Percentiles rank a stretch among this genome's conserved stretches.
phyloP scores from a whole-genome alignment of 2,113 vertebrate genomes.

The Coptodon rendalli region DNA sequence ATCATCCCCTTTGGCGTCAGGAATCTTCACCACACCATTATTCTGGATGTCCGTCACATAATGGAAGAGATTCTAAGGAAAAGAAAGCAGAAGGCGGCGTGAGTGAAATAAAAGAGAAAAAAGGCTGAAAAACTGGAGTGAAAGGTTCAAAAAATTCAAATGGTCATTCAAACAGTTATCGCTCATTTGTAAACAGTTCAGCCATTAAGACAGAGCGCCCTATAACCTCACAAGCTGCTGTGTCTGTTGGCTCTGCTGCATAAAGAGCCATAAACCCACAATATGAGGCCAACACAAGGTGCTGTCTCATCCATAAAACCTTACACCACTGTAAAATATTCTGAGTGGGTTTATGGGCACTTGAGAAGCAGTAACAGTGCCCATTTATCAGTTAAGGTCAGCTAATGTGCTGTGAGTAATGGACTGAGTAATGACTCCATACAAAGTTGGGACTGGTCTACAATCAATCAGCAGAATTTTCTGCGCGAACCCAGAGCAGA shows the following conservation, averaged over 20 bases:
- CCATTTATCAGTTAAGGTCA: constrained; percentile 25
- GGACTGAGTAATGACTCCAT: constrained; percentile 20
- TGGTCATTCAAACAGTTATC: not conserved
- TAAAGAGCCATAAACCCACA: constrained; percentile 23
- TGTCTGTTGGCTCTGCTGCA: not conserved
- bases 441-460: not conserved
- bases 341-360: constrained; percentile 32
- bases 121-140: not conserved
- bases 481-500: not conserved
- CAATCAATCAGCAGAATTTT: constrained; percentile 21
- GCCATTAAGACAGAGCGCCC: not conserved
- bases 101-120: not conserved
- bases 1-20: constrained; percentile 93
- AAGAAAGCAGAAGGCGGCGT: not conserved
- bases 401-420: constrained; percentile 48
- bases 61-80: constrained; percentile 90
- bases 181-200: not conserved
- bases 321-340: constrained; percentile 24
- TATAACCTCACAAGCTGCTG: not conserved
- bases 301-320: not conserved
- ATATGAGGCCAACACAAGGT: not conserved
- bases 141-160: not conserved
- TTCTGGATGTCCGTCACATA: constrained; percentile 97
- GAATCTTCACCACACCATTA: constrained; percentile 93
- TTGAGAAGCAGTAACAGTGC: constrained; percentile 31